These are phyloP conservation scores for Thunnus albacares DNA, from an alignment of 2,797 vertebrate species.

Conservation along the genomic window DNA sequence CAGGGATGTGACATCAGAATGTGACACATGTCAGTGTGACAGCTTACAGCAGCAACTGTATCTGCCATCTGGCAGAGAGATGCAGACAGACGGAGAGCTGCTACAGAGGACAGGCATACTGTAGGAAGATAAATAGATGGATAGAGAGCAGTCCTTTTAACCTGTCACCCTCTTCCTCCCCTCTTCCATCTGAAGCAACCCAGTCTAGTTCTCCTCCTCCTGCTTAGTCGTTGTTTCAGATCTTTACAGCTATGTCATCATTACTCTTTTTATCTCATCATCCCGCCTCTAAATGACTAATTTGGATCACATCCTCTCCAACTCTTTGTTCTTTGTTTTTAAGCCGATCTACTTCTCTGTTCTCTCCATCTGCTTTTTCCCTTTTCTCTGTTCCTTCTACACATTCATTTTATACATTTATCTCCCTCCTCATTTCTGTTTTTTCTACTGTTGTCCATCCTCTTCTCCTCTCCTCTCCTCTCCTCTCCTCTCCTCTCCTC, in stretches of 20 bases:
- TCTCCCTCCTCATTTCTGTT: background rate
- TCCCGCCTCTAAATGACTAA: slow-evolving; percentile 36
- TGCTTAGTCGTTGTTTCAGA: slow-evolving; percentile 19
- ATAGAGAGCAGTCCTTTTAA: slow-evolving; percentile 31
- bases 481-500: background rate
- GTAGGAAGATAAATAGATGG: slow-evolving; percentile 22
- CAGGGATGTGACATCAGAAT: slow-evolving; percentile 65
- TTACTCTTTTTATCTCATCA: slow-evolving; percentile 47
- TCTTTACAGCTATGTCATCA: slow-evolving; percentile 54
- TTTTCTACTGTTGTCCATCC: background rate
- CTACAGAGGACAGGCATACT: slow-evolving; percentile 10
- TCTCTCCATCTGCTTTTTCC: background rate
- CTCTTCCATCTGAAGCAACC: slow-evolving; percentile 17
- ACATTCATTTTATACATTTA: background rate
- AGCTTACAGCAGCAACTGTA: slow-evolving; percentile 63
- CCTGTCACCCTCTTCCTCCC: background rate
- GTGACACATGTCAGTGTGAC: slow-evolving; percentile 73
- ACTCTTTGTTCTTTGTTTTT: slow-evolving; percentile 18
- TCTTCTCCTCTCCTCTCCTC: slow-evolving; percentile 3
- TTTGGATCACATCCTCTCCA: slow-evolving; percentile 31
- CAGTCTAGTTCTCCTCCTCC: slow-evolving; percentile 22
- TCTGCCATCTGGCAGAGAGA: slow-evolving; percentile 56
- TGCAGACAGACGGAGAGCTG: slow-evolving; percentile 38
- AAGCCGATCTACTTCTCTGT: background rate
- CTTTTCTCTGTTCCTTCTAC: background rate